phyloP scores from a whole-genome alignment of 2,797 vertebrate genomes.

The Xenops minutus region DNA sequence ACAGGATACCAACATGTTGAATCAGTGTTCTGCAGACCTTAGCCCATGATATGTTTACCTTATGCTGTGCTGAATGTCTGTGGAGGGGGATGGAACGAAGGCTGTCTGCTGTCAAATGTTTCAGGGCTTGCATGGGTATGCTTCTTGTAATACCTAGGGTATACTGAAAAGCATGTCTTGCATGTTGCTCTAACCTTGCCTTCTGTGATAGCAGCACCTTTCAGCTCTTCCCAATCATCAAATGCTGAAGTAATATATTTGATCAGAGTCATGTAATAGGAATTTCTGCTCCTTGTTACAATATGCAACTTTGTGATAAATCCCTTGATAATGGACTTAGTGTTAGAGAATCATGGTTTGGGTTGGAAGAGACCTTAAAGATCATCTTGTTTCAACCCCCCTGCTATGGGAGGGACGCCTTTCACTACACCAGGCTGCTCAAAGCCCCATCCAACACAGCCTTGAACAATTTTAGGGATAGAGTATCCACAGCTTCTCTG shows the following conservation, averaged over 20 bases:
- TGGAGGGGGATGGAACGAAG: neutral
- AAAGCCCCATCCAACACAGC: neutral
- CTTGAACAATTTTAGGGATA: neutral
- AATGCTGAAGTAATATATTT: neutral
- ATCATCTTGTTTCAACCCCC: neutral
- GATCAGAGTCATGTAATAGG: neutral
- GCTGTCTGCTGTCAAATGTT: neutral
- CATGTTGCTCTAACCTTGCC: neutral
- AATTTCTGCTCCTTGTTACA: neutral
- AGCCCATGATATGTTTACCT: neutral
- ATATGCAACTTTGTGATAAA: neutral
- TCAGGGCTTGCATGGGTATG: accelerated
- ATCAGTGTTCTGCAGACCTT: neutral
- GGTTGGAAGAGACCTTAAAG: neutral
- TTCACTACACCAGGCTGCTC: neutral
- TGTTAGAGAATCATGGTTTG: neutral
- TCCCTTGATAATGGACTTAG: neutral
- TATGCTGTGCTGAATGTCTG: neutral
- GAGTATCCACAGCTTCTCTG: neutral
- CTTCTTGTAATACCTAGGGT: neutral
- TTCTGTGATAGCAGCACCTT: neutral
- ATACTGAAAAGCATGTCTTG: neutral
- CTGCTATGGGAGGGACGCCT: accelerated
- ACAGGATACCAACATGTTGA: neutral
- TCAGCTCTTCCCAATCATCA: neutral